Evolutionary conservation across 2,888 invertebrate species (phyloP), one percentile per base, ranked within the genome.

Genomic region (Lasius fuliginosus): DNA sequence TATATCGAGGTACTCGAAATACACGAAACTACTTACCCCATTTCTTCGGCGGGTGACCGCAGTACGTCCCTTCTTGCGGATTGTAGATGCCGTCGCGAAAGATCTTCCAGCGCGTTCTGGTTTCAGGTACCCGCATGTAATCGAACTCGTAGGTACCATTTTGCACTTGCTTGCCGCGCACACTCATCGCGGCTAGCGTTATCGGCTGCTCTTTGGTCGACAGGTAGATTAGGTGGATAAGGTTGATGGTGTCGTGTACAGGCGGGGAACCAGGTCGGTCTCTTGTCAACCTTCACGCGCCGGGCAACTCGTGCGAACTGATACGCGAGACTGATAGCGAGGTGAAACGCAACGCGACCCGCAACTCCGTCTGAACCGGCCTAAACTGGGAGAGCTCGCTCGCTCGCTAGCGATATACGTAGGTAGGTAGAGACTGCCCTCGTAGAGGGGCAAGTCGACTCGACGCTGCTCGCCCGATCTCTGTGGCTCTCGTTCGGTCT

Each of bases 31-130:
- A 76, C 84, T 96, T 95, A 97, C 97, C 97, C 97, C 97, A 97
- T 94, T 96, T 95, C 85, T 95, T 94, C 27, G 95, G 95, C 67
- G 96, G 96, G 74, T 97, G 95, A 3, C 97, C 97, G 85, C 97
- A 93, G 85, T 97, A 95, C 30, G 96, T 96, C 62, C 96, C 96
- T 49, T 96, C 96, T 74, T 96, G 95, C 0, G 96, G 95, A 90
- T 97, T 96, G 92, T 96, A 96, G 27, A 96, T 46, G n/a, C 84
- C 92, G 58, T 93, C 92, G 74, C 87, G 88, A 62, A 95, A 76
- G 56, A 92, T 83, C 87, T 94, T 85, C 94, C 94, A 94, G 40
- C 87, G 87, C 11, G 90, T 93, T 82, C 93, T 92, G 18, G 77
- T 71, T 60, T 92, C 91, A 27, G 93, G 93, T 71, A 82, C 85